Conservation (phyloP, 1,140 invertebrate species). For the Calephelis virginiensis region DNA sequence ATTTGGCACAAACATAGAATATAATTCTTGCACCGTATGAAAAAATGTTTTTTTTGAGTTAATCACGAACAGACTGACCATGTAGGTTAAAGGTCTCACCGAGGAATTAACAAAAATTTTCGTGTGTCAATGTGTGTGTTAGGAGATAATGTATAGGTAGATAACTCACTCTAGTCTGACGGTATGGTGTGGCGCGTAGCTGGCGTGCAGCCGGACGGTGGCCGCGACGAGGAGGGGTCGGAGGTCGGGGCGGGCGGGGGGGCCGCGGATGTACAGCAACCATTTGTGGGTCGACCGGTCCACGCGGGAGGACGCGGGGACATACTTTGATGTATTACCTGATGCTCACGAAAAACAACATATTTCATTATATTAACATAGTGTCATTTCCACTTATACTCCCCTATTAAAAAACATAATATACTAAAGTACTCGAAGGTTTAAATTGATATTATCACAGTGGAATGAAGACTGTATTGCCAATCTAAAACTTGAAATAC, state of each 20-base stretch:
- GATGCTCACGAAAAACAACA: conserved; percentile 47
- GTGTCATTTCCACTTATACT: too few relatives aligned
- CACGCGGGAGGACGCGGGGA: conserved; percentile 82
- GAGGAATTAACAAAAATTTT: too few relatives aligned
- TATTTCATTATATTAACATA: background rate
- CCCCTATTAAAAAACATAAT: too few relatives aligned
- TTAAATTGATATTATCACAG: too few relatives aligned
- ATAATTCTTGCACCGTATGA: too few relatives aligned
- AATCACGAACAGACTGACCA: too few relatives aligned
- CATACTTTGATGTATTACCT: conserved; percentile 93
- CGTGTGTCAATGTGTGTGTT: background rate
- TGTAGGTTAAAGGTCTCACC: too few relatives aligned
- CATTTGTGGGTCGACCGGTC: conserved; percentile 92
- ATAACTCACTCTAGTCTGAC: conserved; percentile 85
- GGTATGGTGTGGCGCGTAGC: conserved; percentile 92
- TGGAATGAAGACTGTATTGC: too few relatives aligned
- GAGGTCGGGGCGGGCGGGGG: conserved; percentile 81
- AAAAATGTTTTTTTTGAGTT: too few relatives aligned
- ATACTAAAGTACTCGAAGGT: too few relatives aligned
- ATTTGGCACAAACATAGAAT: too few relatives aligned
- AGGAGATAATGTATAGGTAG: background rate
- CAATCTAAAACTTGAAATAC: too few relatives aligned
- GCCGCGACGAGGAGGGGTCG: conserved; percentile 83
- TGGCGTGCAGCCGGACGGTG: conserved; percentile 90
- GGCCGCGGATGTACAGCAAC: conserved; percentile 90